Base-by-base conservation (phyloP, 2,888 invertebrate genomes). In the Drosophila austrosaltans region DNA sequence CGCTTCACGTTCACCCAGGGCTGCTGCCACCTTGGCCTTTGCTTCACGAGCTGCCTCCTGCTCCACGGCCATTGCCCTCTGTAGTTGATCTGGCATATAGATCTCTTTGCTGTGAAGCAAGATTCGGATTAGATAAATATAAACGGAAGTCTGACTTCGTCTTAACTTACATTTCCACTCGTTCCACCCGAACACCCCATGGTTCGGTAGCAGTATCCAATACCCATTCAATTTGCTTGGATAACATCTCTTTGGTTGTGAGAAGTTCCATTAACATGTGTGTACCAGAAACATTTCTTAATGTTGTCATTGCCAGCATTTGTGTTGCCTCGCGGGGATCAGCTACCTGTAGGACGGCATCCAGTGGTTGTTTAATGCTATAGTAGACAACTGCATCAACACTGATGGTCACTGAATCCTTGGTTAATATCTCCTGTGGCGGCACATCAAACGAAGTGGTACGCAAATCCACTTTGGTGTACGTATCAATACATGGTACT, bases 171-270 rank as follows among this genome's bases (percentile, higher is more conserved):
- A 98, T 97, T 94, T 98, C 98, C n/a, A 98, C 98, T 76, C 98
- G 94, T 92, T 98, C 98, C 12, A 98, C 97, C 92, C 97, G 97
- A 39, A 97, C 96, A 22, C 97, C 97, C 97, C 97, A 97, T 0
- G 96, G 96, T 83, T 96, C 96, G 0, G 97, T 97, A 25, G 97
- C 97, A 66, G 95, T 95, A 83, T 97, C 97, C 75, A 98, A 92
- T 69, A 95, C 95, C 20, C 94, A 93, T 91, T 97, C 97, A 96
- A 98, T 98, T 80, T 95, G 95, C 85, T 96, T 95, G 58, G 97
- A 97, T 79, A 98, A 96, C 20, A 96, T 95, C 90, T 98, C 98
- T 69, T 98, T 94, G 89, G 98, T 98, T 0, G 97, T 96, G n/a
- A 98, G 93, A 72, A 99, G 95, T 92, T 98, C 98, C 12, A 97